Percentiles rank a stretch among this genome's conserved stretches.
phyloP scores from a whole-genome alignment of 1,140 invertebrate species.

The Oncopodura yosiiana region DNA sequence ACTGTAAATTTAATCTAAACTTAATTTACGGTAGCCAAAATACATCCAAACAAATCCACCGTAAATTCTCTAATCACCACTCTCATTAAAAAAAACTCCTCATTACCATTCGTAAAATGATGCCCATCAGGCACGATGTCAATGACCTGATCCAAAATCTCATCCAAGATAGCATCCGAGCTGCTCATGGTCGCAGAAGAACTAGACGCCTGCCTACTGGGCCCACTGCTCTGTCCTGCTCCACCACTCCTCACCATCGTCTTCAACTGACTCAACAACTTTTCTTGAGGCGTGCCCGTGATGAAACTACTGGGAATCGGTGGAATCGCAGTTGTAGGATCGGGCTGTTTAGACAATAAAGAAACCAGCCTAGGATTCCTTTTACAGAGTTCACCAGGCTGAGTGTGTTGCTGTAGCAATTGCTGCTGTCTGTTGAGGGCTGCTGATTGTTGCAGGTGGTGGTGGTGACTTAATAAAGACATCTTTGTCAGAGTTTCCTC shows the following conservation, averaged over 20 bases:
- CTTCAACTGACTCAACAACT: conserved; percentile 44
- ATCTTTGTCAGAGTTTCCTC: conserved; percentile 4
- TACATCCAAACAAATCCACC: too few species aligned
- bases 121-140: conserved; percentile 57
- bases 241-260: too few species aligned
- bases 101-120: too few species aligned
- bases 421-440: background rate
- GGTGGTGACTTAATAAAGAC: background rate
- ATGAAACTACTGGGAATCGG: too few species aligned
- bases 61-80: too few species aligned
- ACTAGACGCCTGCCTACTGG: too few species aligned
- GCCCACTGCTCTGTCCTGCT: too few species aligned
- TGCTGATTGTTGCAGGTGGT: conserved; percentile 51
- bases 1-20: too few species aligned
- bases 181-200: conserved; percentile 28
- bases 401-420: conserved; percentile 1
- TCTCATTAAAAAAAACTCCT: too few species aligned
- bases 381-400: conserved; percentile 46
- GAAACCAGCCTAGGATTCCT: conserved; percentile 79
- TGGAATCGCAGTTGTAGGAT: conserved; percentile 54
- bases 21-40: too few species aligned
- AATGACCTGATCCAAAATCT: conserved; percentile 72
- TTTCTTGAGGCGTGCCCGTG: conserved; percentile 54
- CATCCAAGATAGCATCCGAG: conserved; percentile 62
- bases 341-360: conserved; percentile 64